Conservation (phyloP, 2,888 invertebrate genomes). For the Drosophila pegasa region DNA sequence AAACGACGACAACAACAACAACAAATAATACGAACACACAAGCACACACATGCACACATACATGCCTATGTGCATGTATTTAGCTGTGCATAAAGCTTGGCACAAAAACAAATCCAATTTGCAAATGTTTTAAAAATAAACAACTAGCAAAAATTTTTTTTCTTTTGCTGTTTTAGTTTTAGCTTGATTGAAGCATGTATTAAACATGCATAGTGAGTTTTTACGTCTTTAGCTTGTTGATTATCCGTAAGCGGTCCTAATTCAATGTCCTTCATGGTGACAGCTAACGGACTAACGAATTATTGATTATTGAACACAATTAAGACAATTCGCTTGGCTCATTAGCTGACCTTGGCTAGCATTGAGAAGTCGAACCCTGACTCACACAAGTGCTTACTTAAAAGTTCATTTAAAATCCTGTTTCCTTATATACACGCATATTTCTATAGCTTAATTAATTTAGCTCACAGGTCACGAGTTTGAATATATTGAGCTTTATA, state of each 20-base stretch:
- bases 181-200: neutral
- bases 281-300: neutral
- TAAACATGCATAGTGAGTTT: neutral
- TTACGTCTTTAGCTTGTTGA: neutral
- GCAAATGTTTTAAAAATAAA: constrained; percentile 60
- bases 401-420: neutral
- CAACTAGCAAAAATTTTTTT: constrained; percentile 10
- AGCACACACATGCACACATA: neutral
- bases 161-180: constrained; percentile 10
- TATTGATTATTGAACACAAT: constrained; percentile 1
- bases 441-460: neutral
- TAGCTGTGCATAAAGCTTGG: constrained; percentile 11
- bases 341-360: constrained; percentile 4
- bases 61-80: neutral
- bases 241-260: too few species aligned
- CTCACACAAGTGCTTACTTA: neutral
- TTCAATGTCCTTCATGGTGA: neutral
- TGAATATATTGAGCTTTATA: neutral
- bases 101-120: constrained; percentile 51
- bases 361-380: neutral
- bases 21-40: constrained; percentile 9
- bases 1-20: constrained; percentile 34
- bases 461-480: neutral
- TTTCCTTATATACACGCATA: neutral
- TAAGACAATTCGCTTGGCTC: neutral